Conservation (phyloP, 2,888 invertebrate species). For the Sialis lutaria region DNA sequence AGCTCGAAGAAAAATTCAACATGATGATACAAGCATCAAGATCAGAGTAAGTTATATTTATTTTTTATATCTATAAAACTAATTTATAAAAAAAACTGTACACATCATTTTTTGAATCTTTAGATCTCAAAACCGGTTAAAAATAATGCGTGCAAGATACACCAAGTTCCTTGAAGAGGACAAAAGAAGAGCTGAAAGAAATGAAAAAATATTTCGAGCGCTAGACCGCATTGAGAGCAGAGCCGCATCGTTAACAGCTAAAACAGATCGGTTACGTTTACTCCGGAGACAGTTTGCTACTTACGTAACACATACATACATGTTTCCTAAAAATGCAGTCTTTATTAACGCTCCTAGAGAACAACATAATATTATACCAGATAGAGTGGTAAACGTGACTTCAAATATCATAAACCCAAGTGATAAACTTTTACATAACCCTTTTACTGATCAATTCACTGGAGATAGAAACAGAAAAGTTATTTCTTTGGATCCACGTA, state of each 20-base stretch:
- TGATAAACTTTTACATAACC: no score
- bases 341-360: no score
- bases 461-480: no score
- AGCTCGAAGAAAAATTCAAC: conserved; percentile 33
- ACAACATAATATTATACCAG: no score
- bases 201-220: conserved; percentile 34
- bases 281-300: conserved; percentile 21
- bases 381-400: no score
- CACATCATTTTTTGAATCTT: conserved; percentile 5
- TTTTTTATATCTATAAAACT: not conserved
- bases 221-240: conserved; percentile 39
- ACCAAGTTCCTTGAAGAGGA: conserved; percentile 38
- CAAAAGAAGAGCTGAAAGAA: conserved; percentile 35
- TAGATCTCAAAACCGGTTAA: conserved; percentile 22
- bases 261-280: conserved; percentile 37
- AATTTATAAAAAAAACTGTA: no score
- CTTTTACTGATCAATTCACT: no score
- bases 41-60: conserved; percentile 29
- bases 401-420: no score
- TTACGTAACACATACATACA: conserved; percentile 8
- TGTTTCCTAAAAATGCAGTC: no score
- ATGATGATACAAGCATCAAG: conserved; percentile 29
- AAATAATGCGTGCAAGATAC: conserved; percentile 26
- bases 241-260: conserved; percentile 34
- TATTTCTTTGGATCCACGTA: no score